phyloP scores from a whole-genome alignment of 2,113 vertebrate species.

The Noctilio leporinus region DNA sequence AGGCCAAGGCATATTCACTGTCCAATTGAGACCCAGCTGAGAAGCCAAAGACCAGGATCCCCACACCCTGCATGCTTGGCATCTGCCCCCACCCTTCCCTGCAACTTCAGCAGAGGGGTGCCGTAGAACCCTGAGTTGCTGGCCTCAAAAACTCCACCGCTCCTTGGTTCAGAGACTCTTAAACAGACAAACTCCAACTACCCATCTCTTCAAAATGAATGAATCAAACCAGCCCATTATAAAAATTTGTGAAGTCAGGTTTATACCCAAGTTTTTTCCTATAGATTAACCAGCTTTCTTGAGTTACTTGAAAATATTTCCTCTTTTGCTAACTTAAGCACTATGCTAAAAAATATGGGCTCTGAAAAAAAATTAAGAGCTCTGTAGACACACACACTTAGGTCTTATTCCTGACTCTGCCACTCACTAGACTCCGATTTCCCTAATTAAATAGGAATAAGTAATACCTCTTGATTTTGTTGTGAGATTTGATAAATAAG shows the following conservation, averaged over 20 bases:
- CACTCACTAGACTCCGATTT: neutral
- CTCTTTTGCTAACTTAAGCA: neutral
- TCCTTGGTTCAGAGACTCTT: neutral
- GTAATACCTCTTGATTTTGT: neutral
- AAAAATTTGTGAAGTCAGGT: neutral
- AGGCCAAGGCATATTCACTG: conserved; percentile 79
- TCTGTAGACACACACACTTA: neutral
- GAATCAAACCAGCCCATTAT: conserved; percentile 75
- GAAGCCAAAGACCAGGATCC: conserved; percentile 50
- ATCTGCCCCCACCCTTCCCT: conserved; percentile 70
- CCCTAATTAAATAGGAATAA: neutral
- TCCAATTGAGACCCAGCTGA: conserved; percentile 54
- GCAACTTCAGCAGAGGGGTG: neutral
- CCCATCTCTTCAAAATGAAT: conserved; percentile 79
- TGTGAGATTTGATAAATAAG: neutral
- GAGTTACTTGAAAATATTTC: neutral
- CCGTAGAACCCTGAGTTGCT: conserved; percentile 60
- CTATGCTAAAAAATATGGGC: neutral
- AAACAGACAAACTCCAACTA: conserved; percentile 48
- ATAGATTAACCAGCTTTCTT: neutral
- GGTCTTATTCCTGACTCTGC: neutral
- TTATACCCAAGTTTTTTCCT: neutral
- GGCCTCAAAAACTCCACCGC: conserved; percentile 39
- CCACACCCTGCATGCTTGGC: conserved; percentile 60
- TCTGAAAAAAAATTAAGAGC: neutral